Evolutionary conservation across 2,797 vertebrate genomes (phyloP).

Genomic region (Gobionotothen gibberifrons): DNA sequence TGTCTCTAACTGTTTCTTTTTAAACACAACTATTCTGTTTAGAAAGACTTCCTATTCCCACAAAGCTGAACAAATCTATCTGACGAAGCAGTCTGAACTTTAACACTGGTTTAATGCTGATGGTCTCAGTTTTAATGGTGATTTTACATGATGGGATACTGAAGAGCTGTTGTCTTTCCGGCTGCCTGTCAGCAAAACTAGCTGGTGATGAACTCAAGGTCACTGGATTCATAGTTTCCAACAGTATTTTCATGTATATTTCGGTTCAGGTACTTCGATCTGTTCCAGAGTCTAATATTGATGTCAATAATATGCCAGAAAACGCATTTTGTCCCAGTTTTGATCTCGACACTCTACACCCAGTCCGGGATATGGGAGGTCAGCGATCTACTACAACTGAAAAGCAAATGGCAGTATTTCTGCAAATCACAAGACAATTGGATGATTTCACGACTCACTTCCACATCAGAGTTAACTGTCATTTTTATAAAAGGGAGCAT

Average conservation of each 20-base stretch:
- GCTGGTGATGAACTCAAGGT: slow-evolving; percentile 33
- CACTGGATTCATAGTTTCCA: neutral
- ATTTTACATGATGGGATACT: slow-evolving; percentile 29
- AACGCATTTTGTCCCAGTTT: neutral
- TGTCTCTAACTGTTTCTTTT: neutral
- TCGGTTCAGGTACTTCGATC: neutral
- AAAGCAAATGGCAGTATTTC: slow-evolving; percentile 6
- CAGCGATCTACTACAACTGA: neutral
- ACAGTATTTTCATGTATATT: neutral
- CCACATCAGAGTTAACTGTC: too few relatives aligned
- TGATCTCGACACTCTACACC: neutral
- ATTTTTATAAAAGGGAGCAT: too few relatives aligned
- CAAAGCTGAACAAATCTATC: neutral
- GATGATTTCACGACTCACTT: neutral
- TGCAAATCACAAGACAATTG: neutral
- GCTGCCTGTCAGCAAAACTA: slow-evolving; percentile 31
- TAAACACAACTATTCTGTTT: neutral
- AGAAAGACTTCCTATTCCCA: slow-evolving; percentile 3
- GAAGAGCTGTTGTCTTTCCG: slow-evolving; percentile 13
- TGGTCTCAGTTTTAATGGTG: slow-evolving; percentile 22
- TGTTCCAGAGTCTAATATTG: neutral
- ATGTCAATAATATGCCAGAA: neutral
- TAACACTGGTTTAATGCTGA: slow-evolving; percentile 1
- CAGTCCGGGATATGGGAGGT: neutral
- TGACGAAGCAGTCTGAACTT: neutral